These are phyloP conservation scores for Lasioglossum albipes DNA, from an alignment of 1,140 invertebrate species.

Conservation along the genomic window DNA sequence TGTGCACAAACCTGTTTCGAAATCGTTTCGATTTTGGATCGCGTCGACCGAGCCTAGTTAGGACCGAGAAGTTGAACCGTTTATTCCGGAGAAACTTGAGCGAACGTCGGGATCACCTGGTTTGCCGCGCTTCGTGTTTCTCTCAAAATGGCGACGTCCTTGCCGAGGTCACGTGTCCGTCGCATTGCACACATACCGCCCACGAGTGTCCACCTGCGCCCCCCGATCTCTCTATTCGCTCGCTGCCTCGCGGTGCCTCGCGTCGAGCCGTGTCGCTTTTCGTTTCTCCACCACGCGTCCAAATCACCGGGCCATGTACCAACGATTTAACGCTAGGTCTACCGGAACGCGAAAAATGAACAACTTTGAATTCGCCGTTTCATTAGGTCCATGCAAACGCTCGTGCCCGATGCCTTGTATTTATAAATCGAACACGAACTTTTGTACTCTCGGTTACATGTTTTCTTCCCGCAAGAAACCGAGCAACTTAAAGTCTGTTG, in stretches of 20 bases:
- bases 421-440: too few relatives aligned
- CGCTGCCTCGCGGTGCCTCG: not conserved
- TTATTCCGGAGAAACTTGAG: not conserved
- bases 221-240: constrained; percentile 40
- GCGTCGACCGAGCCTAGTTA: too few relatives aligned
- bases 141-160: constrained; percentile 75
- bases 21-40: not conserved
- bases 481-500: too few relatives aligned
- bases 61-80: too few relatives aligned
- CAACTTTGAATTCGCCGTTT: too few relatives aligned
- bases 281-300: constrained; percentile 48
- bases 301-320: constrained; percentile 12
- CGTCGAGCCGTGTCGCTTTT: constrained; percentile 14
- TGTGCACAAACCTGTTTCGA: not conserved
- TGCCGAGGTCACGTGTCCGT: constrained; percentile 74
- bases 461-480: too few relatives aligned
- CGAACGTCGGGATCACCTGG: constrained; percentile 1
- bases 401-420: too few relatives aligned
- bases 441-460: too few relatives aligned
- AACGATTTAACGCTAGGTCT: too few relatives aligned
- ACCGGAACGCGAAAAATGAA: too few relatives aligned
- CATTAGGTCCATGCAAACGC: too few relatives aligned
- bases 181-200: constrained; percentile 30
- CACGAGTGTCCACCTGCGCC: constrained; percentile 39
- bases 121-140: constrained; percentile 51